Evolutionary conservation across 2,888 invertebrate species (phyloP), one percentile per base, ranked within the genome.

Genomic region (Drosophila ustulata): DNA sequence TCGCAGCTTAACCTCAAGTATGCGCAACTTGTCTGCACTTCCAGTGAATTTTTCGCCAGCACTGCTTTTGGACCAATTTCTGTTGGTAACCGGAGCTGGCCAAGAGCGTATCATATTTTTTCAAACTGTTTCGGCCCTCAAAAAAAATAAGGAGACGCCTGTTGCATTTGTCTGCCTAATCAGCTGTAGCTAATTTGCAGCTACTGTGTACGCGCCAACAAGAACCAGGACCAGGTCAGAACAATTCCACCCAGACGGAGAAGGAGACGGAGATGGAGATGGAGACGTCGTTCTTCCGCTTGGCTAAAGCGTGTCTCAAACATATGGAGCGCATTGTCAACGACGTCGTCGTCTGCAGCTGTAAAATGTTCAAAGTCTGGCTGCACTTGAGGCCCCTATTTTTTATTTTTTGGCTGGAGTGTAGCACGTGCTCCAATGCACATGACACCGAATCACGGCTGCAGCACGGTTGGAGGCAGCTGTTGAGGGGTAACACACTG

Each of bases 251-350:
- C 18, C 18, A 49, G 41, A 39, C 37, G 2, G 5, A 23, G 43
- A 34, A 9, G 34, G 34, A 39, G 63, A 53, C 52, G 11, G 18
- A 23, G 18, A 23, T 6, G 8, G 30, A 55, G 65, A 58, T 52
- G 45, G 43, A 55, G 62, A 61, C 52, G 66, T 26, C 47, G 49
- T 78, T 88, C 88, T 90, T 89, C 88, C 90, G 90, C 90, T 88
- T 89, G 88, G 89, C 88, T 89, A 87, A 87, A 89, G 88, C 85
- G 88, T 89, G 85, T 82, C 88, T 85, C 74, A 66, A 82, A 85
- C 82, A 82, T 88, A 82, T 82, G 82, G 82, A 65, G 25, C 39
- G 37, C 53, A 58, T 50, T 61, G 57, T 55, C 37, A 32, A 9
- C 26, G 46, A 43, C 9, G 34, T 39, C 59, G 47, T 56, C n/a